phyloP scores from a whole-genome alignment of 2,113 vertebrate species.

The Toxotes chatareus region DNA sequence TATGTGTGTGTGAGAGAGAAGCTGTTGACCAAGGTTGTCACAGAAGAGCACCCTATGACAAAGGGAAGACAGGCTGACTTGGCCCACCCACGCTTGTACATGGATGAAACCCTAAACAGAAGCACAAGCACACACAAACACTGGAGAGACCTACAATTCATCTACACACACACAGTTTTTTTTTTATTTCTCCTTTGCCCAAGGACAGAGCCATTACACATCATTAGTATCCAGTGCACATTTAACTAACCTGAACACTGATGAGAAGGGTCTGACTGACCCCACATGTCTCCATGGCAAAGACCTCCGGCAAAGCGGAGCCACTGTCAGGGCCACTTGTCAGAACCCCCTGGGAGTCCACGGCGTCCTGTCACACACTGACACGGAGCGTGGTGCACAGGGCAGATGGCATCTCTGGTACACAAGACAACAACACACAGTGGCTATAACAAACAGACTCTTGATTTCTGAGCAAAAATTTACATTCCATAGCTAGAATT shows the following conservation, averaged over 20 bases:
- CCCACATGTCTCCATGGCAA: slow-evolving; percentile 79
- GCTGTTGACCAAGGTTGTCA: slow-evolving; percentile 53
- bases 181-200: slow-evolving; percentile 30
- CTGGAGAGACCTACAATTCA: too few relatives aligned
- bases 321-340: slow-evolving; percentile 78
- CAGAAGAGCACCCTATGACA: too few relatives aligned
- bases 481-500: not conserved
- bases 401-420: slow-evolving; percentile 75
- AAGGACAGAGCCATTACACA: slow-evolving; percentile 52
- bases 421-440: slow-evolving; percentile 35
- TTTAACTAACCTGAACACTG: slow-evolving; percentile 78
- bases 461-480: not conserved
- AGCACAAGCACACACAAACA: slow-evolving; percentile 26
- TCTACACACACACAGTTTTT: not conserved
- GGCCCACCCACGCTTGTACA: too few relatives aligned
- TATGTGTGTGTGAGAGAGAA: slow-evolving; percentile 59
- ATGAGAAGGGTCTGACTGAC: slow-evolving; percentile 82
- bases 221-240: slow-evolving; percentile 47
- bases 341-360: slow-evolving; percentile 43
- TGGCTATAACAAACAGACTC: slow-evolving; percentile 11
- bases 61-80: too few relatives aligned
- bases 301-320: slow-evolving; percentile 81
- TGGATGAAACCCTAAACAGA: too few relatives aligned
- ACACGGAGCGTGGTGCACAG: slow-evolving; percentile 73
- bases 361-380: slow-evolving; percentile 75